phyloP scores from a whole-genome alignment of 2,113 vertebrate genomes.

The Diadophis punctatus region DNA sequence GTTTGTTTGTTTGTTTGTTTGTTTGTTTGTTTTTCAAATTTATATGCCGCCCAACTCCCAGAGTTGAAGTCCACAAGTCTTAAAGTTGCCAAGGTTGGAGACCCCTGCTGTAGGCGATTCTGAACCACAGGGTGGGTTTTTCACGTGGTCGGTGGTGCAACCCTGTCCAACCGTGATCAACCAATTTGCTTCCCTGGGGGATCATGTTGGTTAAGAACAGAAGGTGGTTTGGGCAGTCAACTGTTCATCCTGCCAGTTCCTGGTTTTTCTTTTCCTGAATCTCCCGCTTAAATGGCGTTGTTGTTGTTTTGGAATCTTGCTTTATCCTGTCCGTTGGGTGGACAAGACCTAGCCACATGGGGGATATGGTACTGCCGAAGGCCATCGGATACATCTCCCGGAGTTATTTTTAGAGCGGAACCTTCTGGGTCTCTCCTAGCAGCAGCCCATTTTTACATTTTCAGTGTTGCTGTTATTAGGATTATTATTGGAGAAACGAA shows the following conservation, averaged over 20 bases:
- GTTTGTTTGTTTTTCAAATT: too few relatives aligned
- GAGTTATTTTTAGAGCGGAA: not conserved
- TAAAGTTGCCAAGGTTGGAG: too few relatives aligned
- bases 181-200: not conserved
- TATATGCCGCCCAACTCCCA: too few relatives aligned
- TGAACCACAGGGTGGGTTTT: not conserved
- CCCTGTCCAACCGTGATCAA: not conserved
- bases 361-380: not conserved
- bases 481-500: not conserved
- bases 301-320: not conserved
- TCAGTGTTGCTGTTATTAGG: not conserved
- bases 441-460: not conserved
- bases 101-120: too few relatives aligned
- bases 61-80: too few relatives aligned
- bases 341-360: not conserved
- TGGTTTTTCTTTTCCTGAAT: not conserved
- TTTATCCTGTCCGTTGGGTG: not conserved
- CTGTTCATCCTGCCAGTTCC: too few relatives aligned
- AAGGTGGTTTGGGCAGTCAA: not conserved
- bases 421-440: not conserved
- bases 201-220: not conserved
- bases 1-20: too few relatives aligned
- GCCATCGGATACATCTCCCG: not conserved
- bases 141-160: too few relatives aligned
- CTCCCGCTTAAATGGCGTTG: not conserved